A percentile compares a stretch with the other conserved stretches of the same genome.
These are phyloP conservation scores for Eupithecia centaureata DNA, from an alignment of 2,888 invertebrate species.

Conservation along the genomic window DNA sequence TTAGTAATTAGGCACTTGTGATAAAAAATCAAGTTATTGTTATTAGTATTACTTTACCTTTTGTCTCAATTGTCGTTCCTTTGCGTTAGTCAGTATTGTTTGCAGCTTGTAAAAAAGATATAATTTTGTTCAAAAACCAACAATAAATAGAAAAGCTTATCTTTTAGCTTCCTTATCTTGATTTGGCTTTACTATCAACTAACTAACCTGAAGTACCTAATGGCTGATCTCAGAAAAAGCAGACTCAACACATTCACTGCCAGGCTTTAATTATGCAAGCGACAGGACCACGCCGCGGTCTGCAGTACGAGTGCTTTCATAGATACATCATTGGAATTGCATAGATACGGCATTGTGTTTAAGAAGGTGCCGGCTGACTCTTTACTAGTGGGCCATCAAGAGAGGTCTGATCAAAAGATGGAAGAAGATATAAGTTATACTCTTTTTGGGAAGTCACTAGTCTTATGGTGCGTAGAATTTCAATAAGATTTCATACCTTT, in stretches of 20 bases:
- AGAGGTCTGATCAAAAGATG: background rate
- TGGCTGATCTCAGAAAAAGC: background rate
- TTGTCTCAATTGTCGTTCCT: slow-evolving; percentile 13
- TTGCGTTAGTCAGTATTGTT: slow-evolving; percentile 8
- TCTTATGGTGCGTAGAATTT: too few relatives aligned
- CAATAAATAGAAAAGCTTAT: background rate
- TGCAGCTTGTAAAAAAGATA: slow-evolving; percentile 29
- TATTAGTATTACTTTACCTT: slow-evolving; percentile 5
- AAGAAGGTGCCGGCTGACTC: too few relatives aligned
- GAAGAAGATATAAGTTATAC: background rate
- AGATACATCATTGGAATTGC: too few relatives aligned
- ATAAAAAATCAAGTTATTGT: background rate
- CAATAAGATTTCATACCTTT: background rate
- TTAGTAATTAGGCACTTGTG: background rate
- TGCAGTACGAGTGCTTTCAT: too few relatives aligned
- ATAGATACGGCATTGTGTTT: too few relatives aligned
- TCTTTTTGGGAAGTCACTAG: background rate
- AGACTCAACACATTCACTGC: background rate
- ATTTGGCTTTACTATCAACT: background rate
- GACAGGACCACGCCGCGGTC: background rate
- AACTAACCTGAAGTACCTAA: background rate
- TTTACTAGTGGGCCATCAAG: background rate
- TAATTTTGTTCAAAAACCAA: background rate
- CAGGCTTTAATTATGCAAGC: background rate
- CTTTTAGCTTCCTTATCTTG: background rate